A percentile compares a stretch with the other conserved stretches of the same genome.
phyloP scores from a whole-genome alignment of 2,888 invertebrate species.

The Caenorhabditis panamensis region DNA sequence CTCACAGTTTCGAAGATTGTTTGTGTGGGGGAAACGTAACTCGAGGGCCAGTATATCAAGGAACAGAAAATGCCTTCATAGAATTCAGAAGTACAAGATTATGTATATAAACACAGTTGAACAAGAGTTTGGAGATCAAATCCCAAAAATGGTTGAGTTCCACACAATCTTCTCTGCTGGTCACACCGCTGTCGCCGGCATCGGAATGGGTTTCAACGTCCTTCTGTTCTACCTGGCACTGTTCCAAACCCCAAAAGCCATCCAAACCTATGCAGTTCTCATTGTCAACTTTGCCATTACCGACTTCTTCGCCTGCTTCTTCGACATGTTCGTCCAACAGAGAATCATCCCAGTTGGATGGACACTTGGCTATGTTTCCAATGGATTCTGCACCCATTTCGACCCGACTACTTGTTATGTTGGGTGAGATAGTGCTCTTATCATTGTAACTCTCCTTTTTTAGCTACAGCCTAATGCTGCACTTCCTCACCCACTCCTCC shows the following conservation, averaged over 20 bases:
- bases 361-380: constrained; percentile 38
- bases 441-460: constrained; percentile 30
- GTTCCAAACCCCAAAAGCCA: constrained; percentile 32
- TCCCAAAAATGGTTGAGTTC: neutral
- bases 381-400: constrained; percentile 28
- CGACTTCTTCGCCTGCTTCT: constrained; percentile 43
- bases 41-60: too few species aligned
- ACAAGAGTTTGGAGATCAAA: too few species aligned
- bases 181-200: constrained; percentile 28
- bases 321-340: constrained; percentile 48
- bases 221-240: constrained; percentile 34
- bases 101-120: too few species aligned
- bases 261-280: constrained; percentile 37
- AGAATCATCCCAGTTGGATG: constrained; percentile 40
- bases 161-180: constrained; percentile 25
- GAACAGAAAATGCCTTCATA: too few species aligned
- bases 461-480: constrained; percentile 59
- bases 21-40: too few species aligned
- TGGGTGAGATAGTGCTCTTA: too few species aligned
- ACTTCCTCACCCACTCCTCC: constrained; percentile 52
- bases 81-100: too few species aligned
- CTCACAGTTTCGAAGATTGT: too few species aligned
- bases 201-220: constrained; percentile 24
- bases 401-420: constrained; percentile 40
- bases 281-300: constrained; percentile 49